A percentile compares a stretch with the other conserved stretches of the same genome.
Evolutionary conservation across 2,888 invertebrate genomes (phyloP).

Genomic region (Lasioglossum marginatum): DNA sequence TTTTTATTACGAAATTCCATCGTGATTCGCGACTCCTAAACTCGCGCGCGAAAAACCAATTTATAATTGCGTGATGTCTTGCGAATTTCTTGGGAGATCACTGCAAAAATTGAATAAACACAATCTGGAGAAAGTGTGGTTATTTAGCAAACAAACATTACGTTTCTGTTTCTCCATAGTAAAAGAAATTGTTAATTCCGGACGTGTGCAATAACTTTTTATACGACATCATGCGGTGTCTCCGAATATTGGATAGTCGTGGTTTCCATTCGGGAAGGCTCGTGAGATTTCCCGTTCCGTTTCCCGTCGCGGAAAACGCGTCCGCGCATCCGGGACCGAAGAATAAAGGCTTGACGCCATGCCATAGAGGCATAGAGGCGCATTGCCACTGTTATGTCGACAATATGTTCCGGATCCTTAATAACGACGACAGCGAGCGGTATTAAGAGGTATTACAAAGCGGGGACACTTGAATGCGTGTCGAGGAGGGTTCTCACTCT

Average conservation of each 20-base stretch:
- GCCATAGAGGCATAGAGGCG: constrained; percentile 61
- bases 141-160: too few species aligned
- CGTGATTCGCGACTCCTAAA: too few species aligned
- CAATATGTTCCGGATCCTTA: constrained; percentile 81
- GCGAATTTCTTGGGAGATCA: too few species aligned
- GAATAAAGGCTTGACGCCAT: constrained; percentile 75
- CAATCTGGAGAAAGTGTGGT: too few species aligned
- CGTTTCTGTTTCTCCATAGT: too few species aligned
- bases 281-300: constrained; percentile 6
- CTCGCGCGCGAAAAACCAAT: too few species aligned
- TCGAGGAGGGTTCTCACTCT: constrained; percentile 77
- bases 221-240: neutral
- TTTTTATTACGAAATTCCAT: too few species aligned
- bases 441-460: constrained; percentile 82
- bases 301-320: constrained; percentile 43
- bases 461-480: constrained; percentile 82
- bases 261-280: neutral
- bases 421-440: constrained; percentile 80
- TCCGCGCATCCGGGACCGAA: constrained; percentile 25
- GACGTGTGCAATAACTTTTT: too few species aligned
- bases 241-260: neutral
- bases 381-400: constrained; percentile 72
- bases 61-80: too few species aligned
- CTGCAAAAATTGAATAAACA: too few species aligned
- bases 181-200: too few species aligned